Percentiles rank a stretch among this genome's conserved stretches.
These are phyloP conservation scores for Myripristis murdjan DNA, from an alignment of 2,797 vertebrate species.

Conservation along the genomic window DNA sequence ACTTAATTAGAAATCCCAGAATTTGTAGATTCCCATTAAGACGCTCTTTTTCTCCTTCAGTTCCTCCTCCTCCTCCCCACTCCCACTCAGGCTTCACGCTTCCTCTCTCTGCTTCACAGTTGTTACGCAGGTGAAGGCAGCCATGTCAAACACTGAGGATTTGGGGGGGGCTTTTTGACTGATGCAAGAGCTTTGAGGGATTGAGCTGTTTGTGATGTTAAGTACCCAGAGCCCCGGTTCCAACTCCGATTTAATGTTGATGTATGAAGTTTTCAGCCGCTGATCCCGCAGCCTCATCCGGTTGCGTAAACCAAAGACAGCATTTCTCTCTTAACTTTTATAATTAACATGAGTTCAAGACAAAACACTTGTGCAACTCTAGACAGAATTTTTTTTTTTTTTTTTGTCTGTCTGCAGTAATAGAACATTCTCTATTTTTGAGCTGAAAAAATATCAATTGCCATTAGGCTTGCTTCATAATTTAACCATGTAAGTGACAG, in stretches of 20 bases:
- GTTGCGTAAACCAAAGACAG: constrained; percentile 2
- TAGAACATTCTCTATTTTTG: constrained; percentile 42
- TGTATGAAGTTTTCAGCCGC: constrained; percentile 40
- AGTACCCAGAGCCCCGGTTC: constrained; percentile 50
- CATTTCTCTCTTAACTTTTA: constrained; percentile 44
- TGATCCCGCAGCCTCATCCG: constrained; percentile 33
- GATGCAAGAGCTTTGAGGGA: constrained; percentile 75
- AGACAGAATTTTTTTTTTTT: constrained; percentile 38
- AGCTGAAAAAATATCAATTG: constrained; percentile 33
- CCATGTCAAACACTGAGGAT: constrained; percentile 65
- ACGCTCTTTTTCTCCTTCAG: not conserved
- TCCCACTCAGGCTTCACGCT: not conserved
- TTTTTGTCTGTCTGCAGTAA: constrained; percentile 68
- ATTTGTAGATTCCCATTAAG: constrained; percentile 19
- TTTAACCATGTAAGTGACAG: constrained; percentile 33
- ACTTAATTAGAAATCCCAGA: constrained; percentile 37
- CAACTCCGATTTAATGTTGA: constrained; percentile 70
- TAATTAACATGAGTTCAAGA: constrained; percentile 69
- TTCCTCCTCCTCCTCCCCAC: not conserved
- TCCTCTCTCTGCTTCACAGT: constrained; percentile 45
- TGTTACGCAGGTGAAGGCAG: constrained; percentile 71
- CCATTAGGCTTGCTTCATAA: constrained; percentile 36
- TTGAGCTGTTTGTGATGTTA: constrained; percentile 74
- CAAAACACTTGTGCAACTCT: constrained; percentile 52
- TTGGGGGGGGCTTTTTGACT: constrained; percentile 65